Conservation (phyloP, 2,797 vertebrate species). For the Dermochelys coriacea region DNA sequence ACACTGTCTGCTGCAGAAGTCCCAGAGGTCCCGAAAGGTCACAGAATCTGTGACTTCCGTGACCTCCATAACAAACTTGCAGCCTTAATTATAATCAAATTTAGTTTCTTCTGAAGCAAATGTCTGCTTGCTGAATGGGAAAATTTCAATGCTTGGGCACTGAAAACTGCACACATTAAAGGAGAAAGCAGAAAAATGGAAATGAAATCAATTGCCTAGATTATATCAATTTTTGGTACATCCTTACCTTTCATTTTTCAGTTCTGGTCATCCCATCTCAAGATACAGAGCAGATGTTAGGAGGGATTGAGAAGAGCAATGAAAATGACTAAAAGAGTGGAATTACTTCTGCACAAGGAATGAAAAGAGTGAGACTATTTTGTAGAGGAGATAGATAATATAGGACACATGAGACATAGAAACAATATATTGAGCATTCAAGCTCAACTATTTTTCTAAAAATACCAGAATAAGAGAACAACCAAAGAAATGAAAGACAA, state of each 20-base stretch:
- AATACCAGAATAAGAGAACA: too few relatives aligned
- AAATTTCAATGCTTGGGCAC: neutral
- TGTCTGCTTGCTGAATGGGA: neutral
- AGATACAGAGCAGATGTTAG: neutral
- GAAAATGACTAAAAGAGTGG: fast-evolving
- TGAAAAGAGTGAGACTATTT: neutral
- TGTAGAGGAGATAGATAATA: neutral
- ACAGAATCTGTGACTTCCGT: too few relatives aligned
- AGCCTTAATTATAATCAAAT: too few relatives aligned
- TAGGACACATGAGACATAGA: fast-evolving
- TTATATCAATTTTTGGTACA: neutral
- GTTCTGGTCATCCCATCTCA: neutral
- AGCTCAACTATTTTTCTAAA: too few relatives aligned
- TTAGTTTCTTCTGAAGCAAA: neutral
- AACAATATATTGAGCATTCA: neutral
- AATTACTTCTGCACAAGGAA: neutral
- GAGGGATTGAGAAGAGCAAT: neutral
- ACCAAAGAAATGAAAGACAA: too few relatives aligned
- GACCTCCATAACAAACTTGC: too few relatives aligned
- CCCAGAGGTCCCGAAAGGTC: too few relatives aligned
- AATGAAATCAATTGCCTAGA: neutral
- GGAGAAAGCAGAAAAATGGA: neutral
- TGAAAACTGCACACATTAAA: neutral
- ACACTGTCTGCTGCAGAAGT: too few relatives aligned
- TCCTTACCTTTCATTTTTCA: neutral